phyloP scores from a whole-genome alignment of 2,888 invertebrate genomes.

The Lepidocyrtinus sp. region DNA sequence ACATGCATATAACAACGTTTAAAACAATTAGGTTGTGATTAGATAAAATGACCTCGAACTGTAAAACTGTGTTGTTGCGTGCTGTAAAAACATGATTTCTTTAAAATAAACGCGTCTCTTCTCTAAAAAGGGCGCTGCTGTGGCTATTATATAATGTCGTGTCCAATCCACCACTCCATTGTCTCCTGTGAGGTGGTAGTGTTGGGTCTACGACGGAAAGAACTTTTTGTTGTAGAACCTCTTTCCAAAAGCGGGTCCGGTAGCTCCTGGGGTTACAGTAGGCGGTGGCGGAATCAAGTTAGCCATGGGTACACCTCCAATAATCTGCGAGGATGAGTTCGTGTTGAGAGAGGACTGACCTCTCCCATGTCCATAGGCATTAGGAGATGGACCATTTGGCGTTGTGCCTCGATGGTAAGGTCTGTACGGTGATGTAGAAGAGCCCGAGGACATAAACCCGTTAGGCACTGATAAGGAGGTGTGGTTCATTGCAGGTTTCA shows the following conservation, averaged over 20 bases:
- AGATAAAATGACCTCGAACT: neutral
- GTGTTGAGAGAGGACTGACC: neutral
- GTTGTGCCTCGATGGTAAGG: slow-evolving; percentile 27
- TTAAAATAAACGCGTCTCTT: too few relatives aligned
- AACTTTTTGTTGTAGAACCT: slow-evolving; percentile 56
- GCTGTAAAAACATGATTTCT: too few relatives aligned
- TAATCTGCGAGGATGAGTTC: slow-evolving; percentile 43
- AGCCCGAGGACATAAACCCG: slow-evolving; percentile 34
- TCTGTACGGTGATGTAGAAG: slow-evolving; percentile 20
- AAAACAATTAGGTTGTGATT: neutral
- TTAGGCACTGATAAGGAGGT: slow-evolving; percentile 26
- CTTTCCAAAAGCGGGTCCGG: slow-evolving; percentile 51
- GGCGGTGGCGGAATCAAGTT: slow-evolving; percentile 64
- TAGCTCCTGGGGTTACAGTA: slow-evolving; percentile 37
- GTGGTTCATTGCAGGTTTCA: neutral
- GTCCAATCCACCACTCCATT: too few relatives aligned
- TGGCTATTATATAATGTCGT: too few relatives aligned
- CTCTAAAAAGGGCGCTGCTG: too few relatives aligned
- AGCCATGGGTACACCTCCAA: slow-evolving; percentile 64
- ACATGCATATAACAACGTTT: neutral
- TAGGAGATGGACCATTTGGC: slow-evolving; percentile 32
- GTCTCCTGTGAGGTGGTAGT: too few relatives aligned
- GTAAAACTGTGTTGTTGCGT: too few relatives aligned
- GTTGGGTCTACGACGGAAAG: slow-evolving; percentile 42
- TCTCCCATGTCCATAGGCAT: neutral